Base-by-base conservation (phyloP, 2,797 vertebrate genomes). In the Microctenopoma stevenorrisi region DNA sequence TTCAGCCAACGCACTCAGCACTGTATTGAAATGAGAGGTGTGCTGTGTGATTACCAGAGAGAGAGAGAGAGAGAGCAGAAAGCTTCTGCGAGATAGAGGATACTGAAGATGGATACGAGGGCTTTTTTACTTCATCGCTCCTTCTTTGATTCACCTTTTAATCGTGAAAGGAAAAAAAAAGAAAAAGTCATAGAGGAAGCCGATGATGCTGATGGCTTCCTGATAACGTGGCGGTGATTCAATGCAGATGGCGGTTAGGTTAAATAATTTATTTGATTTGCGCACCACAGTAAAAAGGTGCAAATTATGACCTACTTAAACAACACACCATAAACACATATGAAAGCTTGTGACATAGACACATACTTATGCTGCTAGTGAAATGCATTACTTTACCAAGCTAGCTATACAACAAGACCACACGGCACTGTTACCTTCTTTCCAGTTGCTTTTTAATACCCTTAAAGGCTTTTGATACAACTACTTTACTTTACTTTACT, bases 21-120 rank as follows among this genome's bases (percentile, higher is more conserved):
- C 72, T 63, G 79, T 86, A 86, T 89, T 91, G 89, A 92, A 93
- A 92, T 87, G 85, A 91, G 88, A 91, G 86, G 86, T 87, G 84
- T 76, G 84, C 79, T 56, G 72, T 64, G 35, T 90, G 85, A 92
- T 88, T 82, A 85, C 86, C 60, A 47, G 85, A 81, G 72, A 22
- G 22, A 22, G 22, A 22, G 22, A 22, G 22, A 22, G 22, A 22
- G 22, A 86, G 79, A 76, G 85, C 82, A 86, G 83, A 81, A 87
- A 89, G 74, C 80, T 85, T 88, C 59, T 81, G 76, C 79, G 82
- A 84, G 78, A 77, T 67, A 57, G 70, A 74, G 42, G 72, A 81
- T 79, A 75, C 73, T 64, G 66, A 74, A 74, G 73, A 73, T 76
- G 68, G 72, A 78, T 85, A 64, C 60, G 61, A 51, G 15, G 53